Percentiles rank a stretch among this genome's conserved stretches.
Evolutionary conservation across 64 coral and sea anemone genomes (phyloP).

Genomic region (Stylophora pistillata): DNA sequence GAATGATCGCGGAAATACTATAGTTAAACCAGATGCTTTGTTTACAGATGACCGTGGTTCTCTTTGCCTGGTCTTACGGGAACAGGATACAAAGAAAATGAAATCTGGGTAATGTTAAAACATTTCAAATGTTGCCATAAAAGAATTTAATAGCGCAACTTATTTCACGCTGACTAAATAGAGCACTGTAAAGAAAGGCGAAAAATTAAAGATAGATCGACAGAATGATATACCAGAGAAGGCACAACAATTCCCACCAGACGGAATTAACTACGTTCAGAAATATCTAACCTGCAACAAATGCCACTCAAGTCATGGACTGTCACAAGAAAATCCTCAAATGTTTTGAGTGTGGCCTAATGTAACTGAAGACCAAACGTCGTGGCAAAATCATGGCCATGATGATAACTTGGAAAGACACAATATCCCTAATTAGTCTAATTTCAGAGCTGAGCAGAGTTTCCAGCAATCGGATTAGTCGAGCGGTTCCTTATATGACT

Average conservation of each 20-base stretch:
- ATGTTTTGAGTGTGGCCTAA: conserved; percentile 69
- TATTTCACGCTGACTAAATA: conserved; percentile 64
- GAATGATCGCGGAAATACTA: conserved; percentile 32
- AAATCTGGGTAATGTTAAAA: conserved; percentile 40
- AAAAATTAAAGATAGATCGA: conserved; percentile 26
- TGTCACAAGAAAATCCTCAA: conserved; percentile 65
- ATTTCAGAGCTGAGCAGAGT: no score
- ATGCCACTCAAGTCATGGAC: conserved; percentile 55
- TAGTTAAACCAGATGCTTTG: conserved; percentile 49
- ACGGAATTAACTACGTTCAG: conserved; percentile 65
- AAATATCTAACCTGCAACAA: conserved; percentile 57
- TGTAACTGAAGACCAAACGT: no score
- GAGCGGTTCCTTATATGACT: no score
- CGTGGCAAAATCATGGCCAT: conserved; percentile 57
- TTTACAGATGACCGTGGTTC: conserved; percentile 60
- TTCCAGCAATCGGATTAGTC: no score
- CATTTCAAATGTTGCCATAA: conserved; percentile 57
- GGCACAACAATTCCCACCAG: conserved; percentile 59
- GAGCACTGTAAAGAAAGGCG: conserved; percentile 36
- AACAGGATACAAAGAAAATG: conserved; percentile 68
- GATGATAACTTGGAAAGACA: conserved; percentile 35
- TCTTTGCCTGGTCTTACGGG: conserved; percentile 58
- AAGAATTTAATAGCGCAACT: conserved; percentile 40
- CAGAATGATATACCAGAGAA: conserved; percentile 63
- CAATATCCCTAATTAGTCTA: conserved; percentile 40